Base-by-base conservation (phyloP, 2,888 invertebrate species). In the Ditula angustiorana region DNA sequence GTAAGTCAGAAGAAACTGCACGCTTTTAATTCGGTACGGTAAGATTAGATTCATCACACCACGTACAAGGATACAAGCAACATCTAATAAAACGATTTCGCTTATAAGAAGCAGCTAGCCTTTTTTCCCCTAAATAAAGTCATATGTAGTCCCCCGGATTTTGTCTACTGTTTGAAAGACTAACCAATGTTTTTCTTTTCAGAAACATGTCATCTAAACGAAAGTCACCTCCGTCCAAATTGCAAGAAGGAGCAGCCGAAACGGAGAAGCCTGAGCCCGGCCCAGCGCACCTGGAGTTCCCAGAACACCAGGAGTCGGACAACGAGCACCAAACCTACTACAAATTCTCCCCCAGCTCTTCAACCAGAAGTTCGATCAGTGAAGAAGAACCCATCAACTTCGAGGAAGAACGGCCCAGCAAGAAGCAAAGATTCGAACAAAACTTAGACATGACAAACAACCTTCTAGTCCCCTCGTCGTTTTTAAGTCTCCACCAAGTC, bases 201-300 rank as follows among this genome's bases (percentile, higher is more conserved):
- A 96, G 96, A 95, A 97, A 96, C 94, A 98, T 98, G 98, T 98
- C 98, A 95, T 98, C 98, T 94, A 98, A 98, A 96, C 96, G 98
- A 93, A 98, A 98, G 94, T 98, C 98, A 90, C 97, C 98, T 90
- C 98, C 98, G 88, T 97, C 97, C 81, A 98, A 98, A 95, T 95
- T 98, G 92, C 97, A 97, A 94, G 96, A 96, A 94, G 94, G 93
- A 90, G 94, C 92, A 82, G 78, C 92, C 79, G 82, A 93, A 79
- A 87, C 88, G 81, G 92, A 90, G 71, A 87, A 87, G 75, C 74
- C 85, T 55, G 90, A 88, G 79, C 92, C 93, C 76, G 94, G 94
- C 75, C 93, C 94, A 74, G 88, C 93, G 71, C 83, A 86, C 79
- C 83, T 87, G 81, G 92, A 93, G 73, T 89, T 88, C 81, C 80